Percentiles rank a stretch among this genome's conserved stretches.
Conservation (phyloP, 1,140 invertebrate genomes). For the Adelges cooleyi region DNA sequence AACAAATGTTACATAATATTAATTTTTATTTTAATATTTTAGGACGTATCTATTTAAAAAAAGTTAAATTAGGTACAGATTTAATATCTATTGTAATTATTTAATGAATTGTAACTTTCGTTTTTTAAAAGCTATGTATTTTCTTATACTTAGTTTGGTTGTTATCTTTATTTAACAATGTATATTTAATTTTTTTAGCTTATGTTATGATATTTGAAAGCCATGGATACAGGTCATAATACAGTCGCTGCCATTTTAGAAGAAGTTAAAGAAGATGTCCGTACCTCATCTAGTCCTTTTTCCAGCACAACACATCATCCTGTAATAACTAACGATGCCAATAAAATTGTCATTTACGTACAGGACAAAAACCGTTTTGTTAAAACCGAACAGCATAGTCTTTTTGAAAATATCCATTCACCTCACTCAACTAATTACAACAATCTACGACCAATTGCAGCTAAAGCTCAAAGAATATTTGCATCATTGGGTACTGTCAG, state of each 20-base stretch:
- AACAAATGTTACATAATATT: too few relatives aligned
- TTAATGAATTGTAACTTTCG: too few relatives aligned
- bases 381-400: not conserved
- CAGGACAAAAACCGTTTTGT: constrained; percentile 23
- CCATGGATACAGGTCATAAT: not conserved
- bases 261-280: constrained; percentile 21
- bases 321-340: constrained; percentile 5
- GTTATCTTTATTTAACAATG: too few relatives aligned
- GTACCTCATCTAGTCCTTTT: constrained; percentile 1
- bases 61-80: too few relatives aligned
- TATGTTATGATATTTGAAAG: too few relatives aligned
- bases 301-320: not conserved
- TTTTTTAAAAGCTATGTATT: too few relatives aligned
- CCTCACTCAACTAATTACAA: not conserved
- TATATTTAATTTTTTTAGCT: too few relatives aligned
- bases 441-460: constrained; percentile 6
- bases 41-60: too few relatives aligned
- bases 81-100: too few relatives aligned
- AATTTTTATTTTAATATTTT: too few relatives aligned
- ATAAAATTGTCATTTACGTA: constrained; percentile 25
- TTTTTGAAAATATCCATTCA: constrained; percentile 3
- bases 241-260: constrained; percentile 21
- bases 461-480: constrained; percentile 15
- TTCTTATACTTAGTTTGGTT: too few relatives aligned
- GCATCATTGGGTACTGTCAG: constrained; percentile 8